These are phyloP conservation scores for Poeciliopsis retropinna DNA, from an alignment of 2,113 vertebrate species.

Conservation along the genomic window DNA sequence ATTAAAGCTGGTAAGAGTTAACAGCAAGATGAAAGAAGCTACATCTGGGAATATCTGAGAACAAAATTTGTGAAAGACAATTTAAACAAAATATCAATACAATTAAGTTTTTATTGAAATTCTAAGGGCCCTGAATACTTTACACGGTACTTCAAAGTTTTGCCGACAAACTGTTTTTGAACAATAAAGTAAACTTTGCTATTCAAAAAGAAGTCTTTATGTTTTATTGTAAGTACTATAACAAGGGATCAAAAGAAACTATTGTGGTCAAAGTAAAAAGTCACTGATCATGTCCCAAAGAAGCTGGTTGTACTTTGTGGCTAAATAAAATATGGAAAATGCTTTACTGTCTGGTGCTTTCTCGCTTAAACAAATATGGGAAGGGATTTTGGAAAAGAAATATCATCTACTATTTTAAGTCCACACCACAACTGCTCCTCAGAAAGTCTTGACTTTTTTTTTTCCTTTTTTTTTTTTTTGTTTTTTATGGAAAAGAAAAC, in stretches of 20 bases:
- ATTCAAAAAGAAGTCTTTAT: not conserved
- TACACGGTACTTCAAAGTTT: not conserved
- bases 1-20: not conserved
- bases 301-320: conserved; percentile 18
- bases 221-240: not conserved
- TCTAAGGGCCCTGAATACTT: not conserved
- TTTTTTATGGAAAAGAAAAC: conserved; percentile 16
- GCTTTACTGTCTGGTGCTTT: conserved; percentile 20
- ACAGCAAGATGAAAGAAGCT: not conserved
- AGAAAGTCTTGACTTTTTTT: conserved; percentile 46
- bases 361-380: conserved; percentile 28
- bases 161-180: not conserved
- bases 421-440: conserved; percentile 49
- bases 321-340: conserved; percentile 12
- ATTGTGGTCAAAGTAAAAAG: not conserved
- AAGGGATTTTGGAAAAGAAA: conserved; percentile 46
- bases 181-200: not conserved
- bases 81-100: not conserved
- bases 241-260: not conserved
- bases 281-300: conserved; percentile 14
- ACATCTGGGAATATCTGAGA: not conserved
- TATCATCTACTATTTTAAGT: conserved; percentile 64
- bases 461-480: conserved; percentile 11
- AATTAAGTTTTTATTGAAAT: not conserved
- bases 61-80: no score